These are phyloP conservation scores for Eristalis tenax DNA, from an alignment of 2,888 invertebrate genomes.

Conservation along the genomic window DNA sequence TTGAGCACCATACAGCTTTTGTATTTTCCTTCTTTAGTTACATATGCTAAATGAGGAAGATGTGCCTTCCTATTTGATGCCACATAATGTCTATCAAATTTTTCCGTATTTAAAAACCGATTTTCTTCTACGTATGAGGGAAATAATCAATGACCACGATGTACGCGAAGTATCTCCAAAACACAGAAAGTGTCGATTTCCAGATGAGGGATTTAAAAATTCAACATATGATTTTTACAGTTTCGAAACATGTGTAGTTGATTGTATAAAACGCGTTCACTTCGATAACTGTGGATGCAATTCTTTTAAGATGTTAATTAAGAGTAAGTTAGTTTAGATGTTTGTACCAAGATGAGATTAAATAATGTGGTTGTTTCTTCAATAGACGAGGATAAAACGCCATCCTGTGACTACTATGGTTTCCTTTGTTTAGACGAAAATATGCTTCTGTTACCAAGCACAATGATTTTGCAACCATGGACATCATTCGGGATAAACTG, in stretches of 20 bases:
- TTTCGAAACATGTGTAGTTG: slow-evolving; percentile 87
- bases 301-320: slow-evolving; percentile 84
- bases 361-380: background rate
- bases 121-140: slow-evolving; percentile 81
- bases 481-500: slow-evolving; percentile 83
- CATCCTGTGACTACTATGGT: slow-evolving; percentile 84
- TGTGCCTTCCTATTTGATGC: slow-evolving; percentile 76
- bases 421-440: slow-evolving; percentile 84
- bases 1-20: too few relatives aligned
- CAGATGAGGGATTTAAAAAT: slow-evolving; percentile 83
- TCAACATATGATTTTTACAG: slow-evolving; percentile 86
- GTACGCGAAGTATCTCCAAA: slow-evolving; percentile 83
- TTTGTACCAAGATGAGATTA: background rate
- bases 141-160: slow-evolving; percentile 86
- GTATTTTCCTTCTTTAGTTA: slow-evolving; percentile 64
- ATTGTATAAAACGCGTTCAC: slow-evolving; percentile 85
- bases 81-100: slow-evolving; percentile 43
- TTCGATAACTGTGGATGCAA: slow-evolving; percentile 85
- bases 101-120: slow-evolving; percentile 20
- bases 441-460: slow-evolving; percentile 79
- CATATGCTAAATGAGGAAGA: slow-evolving; percentile 78
- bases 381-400: slow-evolving; percentile 69
- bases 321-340: background rate
- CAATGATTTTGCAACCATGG: slow-evolving; percentile 83
- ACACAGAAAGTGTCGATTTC: slow-evolving; percentile 87